These are phyloP conservation scores for Drosophila ercepeae DNA, from an alignment of 1,140 invertebrate species.

Conservation along the genomic window DNA sequence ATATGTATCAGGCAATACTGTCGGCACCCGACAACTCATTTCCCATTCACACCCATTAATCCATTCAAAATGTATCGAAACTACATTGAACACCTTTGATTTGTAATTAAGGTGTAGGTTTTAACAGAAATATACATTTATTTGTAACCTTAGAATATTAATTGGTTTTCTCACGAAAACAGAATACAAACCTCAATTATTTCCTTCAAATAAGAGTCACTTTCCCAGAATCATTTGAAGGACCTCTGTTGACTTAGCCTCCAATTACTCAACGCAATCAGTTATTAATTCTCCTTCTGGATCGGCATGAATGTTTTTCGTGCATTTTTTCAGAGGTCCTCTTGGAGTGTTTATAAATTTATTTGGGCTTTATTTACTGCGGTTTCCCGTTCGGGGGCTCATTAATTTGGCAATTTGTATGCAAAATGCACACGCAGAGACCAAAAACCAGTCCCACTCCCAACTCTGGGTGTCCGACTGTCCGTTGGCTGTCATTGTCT, in stretches of 20 bases:
- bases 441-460: constrained; percentile 18
- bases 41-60: not conserved
- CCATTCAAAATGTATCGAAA: not conserved
- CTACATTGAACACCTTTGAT: not conserved
- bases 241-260: constrained; percentile 40
- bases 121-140: too few species aligned
- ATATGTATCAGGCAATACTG: constrained; percentile 1
- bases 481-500: constrained; percentile 59
- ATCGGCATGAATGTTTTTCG: not conserved
- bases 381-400: constrained; percentile 44
- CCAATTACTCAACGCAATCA: constrained; percentile 47
- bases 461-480: not conserved
- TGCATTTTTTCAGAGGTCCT: not conserved
- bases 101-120: not conserved
- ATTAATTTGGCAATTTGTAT: constrained; percentile 81
- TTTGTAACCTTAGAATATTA: too few species aligned
- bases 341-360: constrained; percentile 50
- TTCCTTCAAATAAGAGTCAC: not conserved
- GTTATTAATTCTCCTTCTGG: constrained; percentile 40
- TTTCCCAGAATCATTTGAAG: not conserved
- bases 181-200: not conserved
- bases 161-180: too few species aligned
- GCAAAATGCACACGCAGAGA: constrained; percentile 71
- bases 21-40: constrained; percentile 1
- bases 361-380: constrained; percentile 49